phyloP scores from a whole-genome alignment of 92 coral and sea anemone genomes.

The Actinernus sp. region DNA sequence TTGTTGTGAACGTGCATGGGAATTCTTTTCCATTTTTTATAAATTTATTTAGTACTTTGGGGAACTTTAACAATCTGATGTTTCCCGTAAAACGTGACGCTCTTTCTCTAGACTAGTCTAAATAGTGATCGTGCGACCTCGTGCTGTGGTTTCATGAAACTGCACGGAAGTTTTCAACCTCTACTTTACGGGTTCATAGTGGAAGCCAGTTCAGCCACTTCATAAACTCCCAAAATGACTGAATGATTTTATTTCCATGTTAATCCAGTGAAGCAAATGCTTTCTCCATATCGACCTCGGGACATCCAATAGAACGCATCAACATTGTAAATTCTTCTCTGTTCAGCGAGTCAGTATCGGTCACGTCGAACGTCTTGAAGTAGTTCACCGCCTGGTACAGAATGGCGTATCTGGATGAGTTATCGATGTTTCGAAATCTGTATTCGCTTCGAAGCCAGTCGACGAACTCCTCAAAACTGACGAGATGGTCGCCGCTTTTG shows the following conservation, averaged over 20 bases:
- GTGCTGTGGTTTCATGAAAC: no score
- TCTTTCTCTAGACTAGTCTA: no score
- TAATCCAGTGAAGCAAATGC: constrained; percentile 55
- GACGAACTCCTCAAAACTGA: constrained; percentile 74
- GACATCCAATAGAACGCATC: constrained; percentile 65
- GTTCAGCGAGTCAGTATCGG: constrained; percentile 50
- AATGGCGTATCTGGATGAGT: constrained; percentile 39
- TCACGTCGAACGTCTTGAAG: constrained; percentile 64
- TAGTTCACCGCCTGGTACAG: constrained; percentile 56
- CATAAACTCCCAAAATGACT: constrained; percentile 84
- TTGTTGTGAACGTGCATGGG: no score
- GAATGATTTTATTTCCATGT: constrained; percentile 51
- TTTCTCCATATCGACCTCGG: constrained; percentile 23
- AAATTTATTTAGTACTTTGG: no score
- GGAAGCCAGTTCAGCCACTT: constrained; percentile 81
- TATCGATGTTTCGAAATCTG: constrained; percentile 54
- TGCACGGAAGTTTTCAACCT: no score
- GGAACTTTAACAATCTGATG: no score
- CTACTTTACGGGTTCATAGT: no score
- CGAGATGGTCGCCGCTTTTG: constrained; percentile 68
- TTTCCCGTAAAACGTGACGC: no score
- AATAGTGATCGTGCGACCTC: no score
- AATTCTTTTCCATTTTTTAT: no score
- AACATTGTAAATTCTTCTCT: constrained; percentile 45
- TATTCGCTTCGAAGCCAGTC: constrained; percentile 83